Percentiles rank a stretch among this genome's conserved stretches.
Conservation (phyloP, 1,140 invertebrate genomes). For the Oreohelix idahoensis region DNA sequence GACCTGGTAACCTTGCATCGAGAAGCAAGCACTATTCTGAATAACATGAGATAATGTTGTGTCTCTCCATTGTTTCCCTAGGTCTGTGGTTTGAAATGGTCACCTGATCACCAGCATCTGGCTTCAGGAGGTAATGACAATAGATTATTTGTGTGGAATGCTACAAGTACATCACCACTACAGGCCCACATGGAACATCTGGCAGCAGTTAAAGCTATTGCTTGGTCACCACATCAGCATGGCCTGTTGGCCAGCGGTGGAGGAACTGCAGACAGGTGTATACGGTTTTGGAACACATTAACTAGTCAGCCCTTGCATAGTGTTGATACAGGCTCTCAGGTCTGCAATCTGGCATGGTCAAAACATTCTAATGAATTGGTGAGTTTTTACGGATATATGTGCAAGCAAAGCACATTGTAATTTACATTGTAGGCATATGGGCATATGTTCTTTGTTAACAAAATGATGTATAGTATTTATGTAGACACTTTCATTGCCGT, state of each 20-base stretch:
- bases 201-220: constrained; percentile 97
- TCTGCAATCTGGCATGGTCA: constrained; percentile 99
- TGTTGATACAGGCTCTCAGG: constrained; percentile 98
- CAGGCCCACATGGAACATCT: constrained; percentile 98
- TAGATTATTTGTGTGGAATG: constrained; percentile 97
- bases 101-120: constrained; percentile 97
- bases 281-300: constrained; percentile 97
- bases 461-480: too few relatives aligned
- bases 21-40: too few relatives aligned
- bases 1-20: too few relatives aligned
- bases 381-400: too few relatives aligned
- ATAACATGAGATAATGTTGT: too few relatives aligned
- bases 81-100: constrained; percentile 99
- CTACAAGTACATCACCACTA: constrained; percentile 77
- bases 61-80: constrained; percentile 50
- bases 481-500: too few relatives aligned
- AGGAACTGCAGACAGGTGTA: constrained; percentile 92
- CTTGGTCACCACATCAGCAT: constrained; percentile 99
- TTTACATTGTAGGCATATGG: too few relatives aligned
- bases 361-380: constrained; percentile 98
- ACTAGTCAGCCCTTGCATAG: constrained; percentile 99
- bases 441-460: too few relatives aligned
- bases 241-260: constrained; percentile 97
- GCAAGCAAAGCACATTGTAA: too few relatives aligned
- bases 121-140: constrained; percentile 99